Evolutionary conservation across 1,140 invertebrate genomes (phyloP).

Genomic region (Mamestra configurata): DNA sequence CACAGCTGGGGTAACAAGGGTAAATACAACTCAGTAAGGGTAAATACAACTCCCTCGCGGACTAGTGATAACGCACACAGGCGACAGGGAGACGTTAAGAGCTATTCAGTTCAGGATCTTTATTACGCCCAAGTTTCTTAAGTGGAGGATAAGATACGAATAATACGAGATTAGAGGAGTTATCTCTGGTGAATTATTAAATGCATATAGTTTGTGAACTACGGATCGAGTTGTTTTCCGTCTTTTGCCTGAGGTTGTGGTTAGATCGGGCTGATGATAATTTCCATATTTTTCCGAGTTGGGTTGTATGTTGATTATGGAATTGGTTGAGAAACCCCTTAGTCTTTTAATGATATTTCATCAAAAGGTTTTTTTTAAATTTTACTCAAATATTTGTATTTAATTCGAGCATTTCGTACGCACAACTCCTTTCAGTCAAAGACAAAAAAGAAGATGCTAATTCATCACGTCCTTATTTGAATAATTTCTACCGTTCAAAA

Average conservation of each 20-base stretch:
- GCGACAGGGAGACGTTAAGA: constrained; percentile 67
- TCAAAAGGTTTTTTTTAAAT: too few relatives aligned
- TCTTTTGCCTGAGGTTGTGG: neutral
- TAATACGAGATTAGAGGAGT: constrained; percentile 74
- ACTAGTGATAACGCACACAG: constrained; percentile 76
- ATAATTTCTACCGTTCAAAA: neutral
- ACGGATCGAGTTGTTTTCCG: constrained; percentile 8
- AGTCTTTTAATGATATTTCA: too few relatives aligned
- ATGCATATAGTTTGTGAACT: constrained; percentile 56
- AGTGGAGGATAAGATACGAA: constrained; percentile 69
- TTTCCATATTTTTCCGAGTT: too few relatives aligned
- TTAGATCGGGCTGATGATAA: too few relatives aligned
- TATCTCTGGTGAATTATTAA: constrained; percentile 69
- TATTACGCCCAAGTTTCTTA: constrained; percentile 76
- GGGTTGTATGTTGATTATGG: too few relatives aligned
- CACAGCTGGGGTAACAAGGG: constrained; percentile 63
- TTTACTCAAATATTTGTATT: too few relatives aligned
- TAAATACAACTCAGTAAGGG: constrained; percentile 75
- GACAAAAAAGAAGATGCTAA: neutral
- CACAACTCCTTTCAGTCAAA: neutral
- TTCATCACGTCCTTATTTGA: neutral
- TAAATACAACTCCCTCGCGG: constrained; percentile 76
- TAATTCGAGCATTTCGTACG: neutral
- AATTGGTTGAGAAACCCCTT: too few relatives aligned
- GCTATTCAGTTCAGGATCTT: constrained; percentile 80